Evolutionary conservation across 2,888 invertebrate genomes (phyloP).

Genomic region (Chrysolina oricalcia): DNA sequence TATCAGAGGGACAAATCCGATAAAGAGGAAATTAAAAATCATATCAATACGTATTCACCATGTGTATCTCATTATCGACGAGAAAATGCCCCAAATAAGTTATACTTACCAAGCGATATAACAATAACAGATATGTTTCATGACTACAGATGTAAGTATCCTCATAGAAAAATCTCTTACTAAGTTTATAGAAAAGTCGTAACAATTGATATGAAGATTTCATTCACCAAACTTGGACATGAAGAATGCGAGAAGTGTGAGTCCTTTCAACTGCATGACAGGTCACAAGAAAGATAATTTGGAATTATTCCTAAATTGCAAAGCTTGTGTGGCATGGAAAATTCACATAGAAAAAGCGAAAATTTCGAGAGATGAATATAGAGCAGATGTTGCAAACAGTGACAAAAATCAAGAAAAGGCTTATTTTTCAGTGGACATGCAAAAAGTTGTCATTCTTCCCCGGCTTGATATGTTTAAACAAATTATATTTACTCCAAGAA

Average conservation of each 20-base stretch:
- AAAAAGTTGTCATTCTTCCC: slow-evolving; percentile 30
- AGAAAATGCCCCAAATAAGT: not conserved
- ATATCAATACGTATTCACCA: not conserved
- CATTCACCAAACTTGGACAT: not conserved
- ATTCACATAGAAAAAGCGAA: slow-evolving; percentile 3
- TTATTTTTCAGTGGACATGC: slow-evolving; percentile 24
- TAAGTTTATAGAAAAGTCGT: not conserved
- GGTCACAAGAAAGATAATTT: not conserved
- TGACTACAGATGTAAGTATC: not conserved
- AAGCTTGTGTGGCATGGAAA: slow-evolving; percentile 6
- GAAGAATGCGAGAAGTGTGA: slow-evolving; percentile 17
- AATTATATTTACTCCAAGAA: slow-evolving; percentile 28
- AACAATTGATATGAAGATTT: slow-evolving; percentile 1
- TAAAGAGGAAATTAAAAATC: not conserved
- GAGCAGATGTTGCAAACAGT: not conserved
- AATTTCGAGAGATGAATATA: slow-evolving; percentile 1
- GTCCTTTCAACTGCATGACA: slow-evolving; percentile 8
- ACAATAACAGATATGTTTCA: not conserved
- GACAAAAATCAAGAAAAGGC: not conserved
- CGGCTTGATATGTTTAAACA: slow-evolving; percentile 28
- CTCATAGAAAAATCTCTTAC: not conserved
- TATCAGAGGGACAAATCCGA: not conserved
- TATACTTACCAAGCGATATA: not conserved
- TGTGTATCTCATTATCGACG: not conserved
- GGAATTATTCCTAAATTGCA: not conserved